Percentiles rank a stretch among this genome's conserved stretches.
Conservation (phyloP, 1,140 invertebrate genomes). For the Camponotus pennsylvanicus region DNA sequence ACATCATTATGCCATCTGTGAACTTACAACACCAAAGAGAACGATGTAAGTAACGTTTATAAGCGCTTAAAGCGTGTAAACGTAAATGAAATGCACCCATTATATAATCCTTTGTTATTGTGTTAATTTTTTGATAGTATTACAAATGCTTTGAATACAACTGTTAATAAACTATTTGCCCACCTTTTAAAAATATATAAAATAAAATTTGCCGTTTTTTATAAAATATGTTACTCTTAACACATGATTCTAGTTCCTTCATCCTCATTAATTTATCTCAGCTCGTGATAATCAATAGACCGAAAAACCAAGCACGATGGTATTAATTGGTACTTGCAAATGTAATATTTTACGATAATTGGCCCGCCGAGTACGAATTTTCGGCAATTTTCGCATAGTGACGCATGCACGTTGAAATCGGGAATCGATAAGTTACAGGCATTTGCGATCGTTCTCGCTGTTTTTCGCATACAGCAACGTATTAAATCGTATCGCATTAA, state of each 20-base stretch:
- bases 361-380: conserved; percentile 32
- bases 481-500: conserved; percentile 14
- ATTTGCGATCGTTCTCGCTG: conserved; percentile 17
- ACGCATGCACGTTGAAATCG: conserved; percentile 34
- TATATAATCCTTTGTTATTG: neutral
- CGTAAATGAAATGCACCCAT: too few species aligned
- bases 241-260: conserved; percentile 38
- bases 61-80: too few species aligned
- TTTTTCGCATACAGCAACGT: conserved; percentile 6
- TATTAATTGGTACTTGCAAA: conserved; percentile 58
- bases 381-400: conserved; percentile 40
- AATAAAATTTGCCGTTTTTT: neutral
- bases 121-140: neutral
- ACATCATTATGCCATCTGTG: too few species aligned
- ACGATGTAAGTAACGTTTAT: too few species aligned
- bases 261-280: conserved; percentile 44
- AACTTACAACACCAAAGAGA: too few species aligned
- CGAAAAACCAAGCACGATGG: conserved; percentile 36
- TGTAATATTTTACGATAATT: conserved; percentile 59
- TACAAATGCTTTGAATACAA: neutral
- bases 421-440: conserved; percentile 52
- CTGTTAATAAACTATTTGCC: conserved; percentile 32
- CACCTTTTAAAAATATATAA: conserved; percentile 15
- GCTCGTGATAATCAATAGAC: conserved; percentile 8
- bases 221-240: conserved; percentile 34